A percentile compares a stretch with the other conserved stretches of the same genome.
Evolutionary conservation across 2,888 invertebrate species (phyloP).

Genomic region (Agrochola lota): DNA sequence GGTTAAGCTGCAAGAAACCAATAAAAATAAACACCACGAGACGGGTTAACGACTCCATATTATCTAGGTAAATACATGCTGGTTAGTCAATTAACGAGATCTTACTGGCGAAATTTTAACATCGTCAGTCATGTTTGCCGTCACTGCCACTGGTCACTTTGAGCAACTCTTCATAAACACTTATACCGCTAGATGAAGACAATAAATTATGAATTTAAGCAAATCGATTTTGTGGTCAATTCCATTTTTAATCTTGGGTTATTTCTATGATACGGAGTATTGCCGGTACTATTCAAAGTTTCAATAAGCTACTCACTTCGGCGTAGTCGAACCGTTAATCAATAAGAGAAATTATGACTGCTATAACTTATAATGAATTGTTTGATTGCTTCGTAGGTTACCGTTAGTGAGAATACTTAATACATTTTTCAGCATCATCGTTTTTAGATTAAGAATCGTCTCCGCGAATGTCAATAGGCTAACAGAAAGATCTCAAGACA

Average conservation of each 20-base stretch:
- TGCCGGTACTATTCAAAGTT: neutral
- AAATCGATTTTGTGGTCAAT: neutral
- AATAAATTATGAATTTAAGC: neutral
- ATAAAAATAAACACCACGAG: neutral
- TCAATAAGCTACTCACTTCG: neutral
- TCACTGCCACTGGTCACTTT: neutral
- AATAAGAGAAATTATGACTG: neutral
- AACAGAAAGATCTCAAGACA: neutral
- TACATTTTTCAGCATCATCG: neutral
- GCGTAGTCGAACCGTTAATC: neutral
- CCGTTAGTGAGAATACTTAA: neutral
- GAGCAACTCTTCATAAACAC: neutral
- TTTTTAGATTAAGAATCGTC: neutral
- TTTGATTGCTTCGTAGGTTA: neutral
- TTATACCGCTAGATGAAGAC: neutral
- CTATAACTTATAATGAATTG: neutral
- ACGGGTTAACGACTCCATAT: neutral
- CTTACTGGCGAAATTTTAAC: too few species aligned
- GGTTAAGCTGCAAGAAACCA: too few species aligned
- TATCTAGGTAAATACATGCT: too few species aligned
- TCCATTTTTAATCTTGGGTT: neutral
- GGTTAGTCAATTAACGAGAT: neutral
- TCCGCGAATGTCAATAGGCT: too few species aligned
- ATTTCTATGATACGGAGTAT: neutral
- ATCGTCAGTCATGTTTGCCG: neutral